Percentiles rank a stretch among this genome's conserved stretches.
These are phyloP conservation scores for Steromphala cineraria DNA, from an alignment of 2,888 invertebrate genomes.

Conservation along the genomic window DNA sequence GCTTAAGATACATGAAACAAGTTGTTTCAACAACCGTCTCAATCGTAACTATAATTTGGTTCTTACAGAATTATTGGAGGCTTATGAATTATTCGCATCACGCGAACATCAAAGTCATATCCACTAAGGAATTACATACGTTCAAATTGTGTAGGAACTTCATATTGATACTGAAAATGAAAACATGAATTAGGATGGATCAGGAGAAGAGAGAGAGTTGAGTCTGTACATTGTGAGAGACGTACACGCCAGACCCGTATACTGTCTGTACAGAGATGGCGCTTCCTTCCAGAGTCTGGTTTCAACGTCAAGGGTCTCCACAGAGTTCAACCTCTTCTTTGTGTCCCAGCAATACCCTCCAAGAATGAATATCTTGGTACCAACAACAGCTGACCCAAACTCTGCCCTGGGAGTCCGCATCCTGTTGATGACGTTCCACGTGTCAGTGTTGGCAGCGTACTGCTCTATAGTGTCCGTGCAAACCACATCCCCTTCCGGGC, in stretches of 20 bases:
- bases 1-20: no score
- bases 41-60: no score
- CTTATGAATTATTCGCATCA: no score
- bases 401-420: conserved; percentile 59
- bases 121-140: no score
- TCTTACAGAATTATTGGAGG: no score
- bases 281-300: conserved; percentile 45
- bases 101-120: no score
- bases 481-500: conserved; percentile 40
- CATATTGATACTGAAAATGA: no score
- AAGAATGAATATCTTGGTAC: conserved; percentile 50
- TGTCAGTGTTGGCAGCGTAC: conserved; percentile 44
- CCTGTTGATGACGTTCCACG: conserved; percentile 48
- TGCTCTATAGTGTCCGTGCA: conserved; percentile 51
- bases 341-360: conserved; percentile 63
- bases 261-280: conserved; percentile 34
- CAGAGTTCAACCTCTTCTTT: conserved; percentile 43
- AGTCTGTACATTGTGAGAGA: conserved; percentile 36
- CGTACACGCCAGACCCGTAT: conserved; percentile 47
- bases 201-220: background rate
- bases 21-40: no score
- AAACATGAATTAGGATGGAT: no score
- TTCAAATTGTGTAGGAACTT: no score
- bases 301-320: conserved; percentile 49
- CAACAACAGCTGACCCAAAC: conserved; percentile 46